Conservation (phyloP, 2,888 invertebrate genomes). For the Diaphora mendica region DNA sequence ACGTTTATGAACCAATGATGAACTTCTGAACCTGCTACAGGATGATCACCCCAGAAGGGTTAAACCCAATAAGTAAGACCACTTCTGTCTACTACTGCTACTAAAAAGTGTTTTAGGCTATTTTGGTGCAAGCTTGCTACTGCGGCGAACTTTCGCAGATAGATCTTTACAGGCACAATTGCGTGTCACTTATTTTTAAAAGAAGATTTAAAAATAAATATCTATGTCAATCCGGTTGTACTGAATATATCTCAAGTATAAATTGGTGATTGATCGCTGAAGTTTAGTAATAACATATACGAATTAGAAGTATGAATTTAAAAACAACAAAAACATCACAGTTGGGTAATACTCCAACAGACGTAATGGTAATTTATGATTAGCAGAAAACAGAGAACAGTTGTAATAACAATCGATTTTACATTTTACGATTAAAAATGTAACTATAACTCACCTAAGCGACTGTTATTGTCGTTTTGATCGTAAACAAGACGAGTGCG, state of each 20-base stretch:
- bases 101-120: neutral
- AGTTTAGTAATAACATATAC: neutral
- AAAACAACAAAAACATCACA: neutral
- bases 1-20: neutral
- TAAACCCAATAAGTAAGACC: neutral
- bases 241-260: neutral
- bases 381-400: constrained; percentile 1
- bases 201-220: no score
- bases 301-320: neutral
- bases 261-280: neutral
- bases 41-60: neutral
- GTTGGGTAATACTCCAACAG: neutral
- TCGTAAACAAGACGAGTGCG: constrained; percentile 74
- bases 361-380: neutral
- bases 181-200: no score
- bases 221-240: no score
- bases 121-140: no score
- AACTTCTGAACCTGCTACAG: neutral
- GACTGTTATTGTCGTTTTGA: constrained; percentile 62
- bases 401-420: neutral
- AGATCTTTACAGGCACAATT: no score
- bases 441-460: constrained; percentile 61
- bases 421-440: constrained; percentile 1
- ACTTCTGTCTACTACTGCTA: neutral
- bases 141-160: no score